Evolutionary conservation across 2,888 invertebrate species (phyloP).

Genomic region (Dryobotodes eremita): DNA sequence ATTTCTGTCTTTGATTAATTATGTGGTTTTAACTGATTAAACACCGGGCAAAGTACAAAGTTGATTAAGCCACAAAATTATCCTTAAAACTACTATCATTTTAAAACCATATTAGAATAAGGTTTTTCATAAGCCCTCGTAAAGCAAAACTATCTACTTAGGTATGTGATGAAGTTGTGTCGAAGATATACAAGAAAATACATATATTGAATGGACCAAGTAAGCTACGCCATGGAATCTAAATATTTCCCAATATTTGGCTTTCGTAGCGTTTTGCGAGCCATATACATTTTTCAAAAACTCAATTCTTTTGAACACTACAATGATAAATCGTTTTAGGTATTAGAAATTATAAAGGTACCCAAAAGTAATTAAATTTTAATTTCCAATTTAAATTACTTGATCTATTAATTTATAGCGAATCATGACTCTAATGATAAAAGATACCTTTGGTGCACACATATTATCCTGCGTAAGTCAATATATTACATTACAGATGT

Average conservation of each 20-base stretch:
- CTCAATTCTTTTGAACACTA: neutral
- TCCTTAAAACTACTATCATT: slow-evolving; percentile 1
- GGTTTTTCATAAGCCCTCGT: slow-evolving; percentile 23
- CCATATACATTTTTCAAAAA: neutral
- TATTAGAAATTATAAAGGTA: neutral
- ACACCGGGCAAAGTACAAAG: slow-evolving; percentile 2
- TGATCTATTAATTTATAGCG: neutral
- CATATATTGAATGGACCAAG: neutral
- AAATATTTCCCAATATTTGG: neutral
- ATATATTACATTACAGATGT: slow-evolving; percentile 8
- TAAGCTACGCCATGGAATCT: neutral
- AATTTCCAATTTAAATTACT: neutral
- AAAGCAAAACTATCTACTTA: slow-evolving; percentile 23
- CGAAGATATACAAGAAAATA: neutral
- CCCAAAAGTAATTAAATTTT: neutral
- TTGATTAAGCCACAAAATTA: neutral
- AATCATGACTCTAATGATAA: neutral
- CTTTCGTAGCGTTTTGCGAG: neutral
- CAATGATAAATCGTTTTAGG: neutral
- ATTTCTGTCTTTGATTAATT: neutral
- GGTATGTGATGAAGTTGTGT: slow-evolving; percentile 16
- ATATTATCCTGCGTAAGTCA: slow-evolving; percentile 4
- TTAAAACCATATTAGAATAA: neutral
- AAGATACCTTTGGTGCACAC: neutral
- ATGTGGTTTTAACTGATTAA: slow-evolving; percentile 27